A percentile compares a stretch with the other conserved stretches of the same genome.
Conservation (phyloP, 2,113 vertebrate species). For the Laticauda colubrina region DNA sequence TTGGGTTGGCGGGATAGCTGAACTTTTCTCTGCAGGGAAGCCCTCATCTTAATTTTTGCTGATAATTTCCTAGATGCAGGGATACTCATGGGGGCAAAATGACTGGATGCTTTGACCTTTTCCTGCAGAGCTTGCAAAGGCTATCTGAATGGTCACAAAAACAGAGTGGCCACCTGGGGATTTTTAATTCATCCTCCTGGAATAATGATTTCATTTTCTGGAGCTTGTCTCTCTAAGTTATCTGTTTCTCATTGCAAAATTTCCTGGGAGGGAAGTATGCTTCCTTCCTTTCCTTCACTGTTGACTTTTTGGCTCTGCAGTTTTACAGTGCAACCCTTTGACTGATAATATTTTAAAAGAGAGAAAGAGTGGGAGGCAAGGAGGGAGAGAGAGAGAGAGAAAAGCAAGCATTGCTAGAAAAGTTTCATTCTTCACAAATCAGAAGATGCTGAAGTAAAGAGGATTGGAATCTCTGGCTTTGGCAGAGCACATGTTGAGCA, state of each 20-base stretch:
- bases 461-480: neutral
- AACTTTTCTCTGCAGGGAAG: constrained; percentile 49
- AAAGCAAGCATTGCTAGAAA: neutral
- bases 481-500: neutral
- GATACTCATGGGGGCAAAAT: constrained; percentile 37
- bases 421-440: neutral
- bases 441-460: neutral
- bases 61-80: constrained; percentile 44
- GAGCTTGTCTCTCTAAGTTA: constrained; percentile 26
- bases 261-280: constrained; percentile 2
- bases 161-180: constrained; percentile 24
- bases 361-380: no score
- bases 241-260: constrained; percentile 23
- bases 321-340: neutral
- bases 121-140: constrained; percentile 7
- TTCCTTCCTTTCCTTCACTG: constrained; percentile 46
- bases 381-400: neutral
- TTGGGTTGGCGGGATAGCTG: constrained; percentile 62
- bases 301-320: constrained; percentile 22
- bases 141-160: constrained; percentile 31
- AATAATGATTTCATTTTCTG: constrained; percentile 26
- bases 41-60: constrained; percentile 56
- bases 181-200: constrained; percentile 23
- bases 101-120: constrained; percentile 53
- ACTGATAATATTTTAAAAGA: neutral